Conservation (phyloP, 2,888 invertebrate genomes). For the Drosophila tripunctata region DNA sequence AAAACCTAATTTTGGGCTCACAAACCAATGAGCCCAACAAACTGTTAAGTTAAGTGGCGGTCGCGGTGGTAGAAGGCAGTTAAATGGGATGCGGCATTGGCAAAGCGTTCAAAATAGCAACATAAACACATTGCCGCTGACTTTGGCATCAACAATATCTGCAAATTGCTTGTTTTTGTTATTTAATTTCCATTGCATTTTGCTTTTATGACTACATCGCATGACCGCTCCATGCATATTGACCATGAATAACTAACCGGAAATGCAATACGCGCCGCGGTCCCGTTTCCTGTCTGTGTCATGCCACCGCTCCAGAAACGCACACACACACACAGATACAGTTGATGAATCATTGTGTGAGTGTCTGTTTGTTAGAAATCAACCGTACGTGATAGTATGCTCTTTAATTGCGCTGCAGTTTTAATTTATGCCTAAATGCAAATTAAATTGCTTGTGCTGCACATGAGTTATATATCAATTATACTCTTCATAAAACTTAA, state of each 20-base stretch:
- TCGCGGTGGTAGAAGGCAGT: not conserved
- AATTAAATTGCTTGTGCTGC: slow-evolving; percentile 25
- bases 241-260: slow-evolving; percentile 71
- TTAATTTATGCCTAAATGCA: slow-evolving; percentile 59
- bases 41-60: not conserved
- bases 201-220: slow-evolving; percentile 41
- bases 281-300: slow-evolving; percentile 36
- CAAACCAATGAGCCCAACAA: slow-evolving; percentile 21
- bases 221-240: slow-evolving; percentile 41
- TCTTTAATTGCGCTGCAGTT: slow-evolving; percentile 52
- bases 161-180: slow-evolving; percentile 8
- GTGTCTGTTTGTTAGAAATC: not conserved
- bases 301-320: not conserved
- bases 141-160: slow-evolving; percentile 18
- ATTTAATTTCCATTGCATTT: slow-evolving; percentile 37
- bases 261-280: slow-evolving; percentile 62
- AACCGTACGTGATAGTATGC: slow-evolving; percentile 23
- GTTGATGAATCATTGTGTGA: not conserved
- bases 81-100: not conserved
- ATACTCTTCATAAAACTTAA: no score
- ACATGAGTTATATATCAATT: not conserved
- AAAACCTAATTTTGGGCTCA: slow-evolving; percentile 39
- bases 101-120: slow-evolving; percentile 41
- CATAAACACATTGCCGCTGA: slow-evolving; percentile 57
- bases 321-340: no score